phyloP scores from a whole-genome alignment of 2,888 invertebrate genomes.

The Mimumesa dahlbomi region DNA sequence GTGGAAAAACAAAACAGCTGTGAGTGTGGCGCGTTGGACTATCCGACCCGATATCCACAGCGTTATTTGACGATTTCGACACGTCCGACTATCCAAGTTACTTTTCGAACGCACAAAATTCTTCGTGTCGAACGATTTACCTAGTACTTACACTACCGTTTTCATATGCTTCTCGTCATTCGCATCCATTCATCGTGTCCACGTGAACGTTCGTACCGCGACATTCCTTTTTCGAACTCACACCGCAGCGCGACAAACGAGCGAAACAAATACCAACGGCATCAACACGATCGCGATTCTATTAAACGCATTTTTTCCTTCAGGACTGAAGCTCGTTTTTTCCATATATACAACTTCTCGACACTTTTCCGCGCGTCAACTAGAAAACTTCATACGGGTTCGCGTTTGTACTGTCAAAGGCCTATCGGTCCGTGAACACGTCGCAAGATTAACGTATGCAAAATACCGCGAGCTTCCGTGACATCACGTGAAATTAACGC shows the following conservation, averaged over 20 bases:
- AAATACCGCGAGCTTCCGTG: slow-evolving; percentile 22
- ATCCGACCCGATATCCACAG: too few species aligned
- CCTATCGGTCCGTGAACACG: slow-evolving; percentile 54
- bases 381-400: slow-evolving; percentile 39
- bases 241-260: not conserved
- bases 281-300: slow-evolving; percentile 45
- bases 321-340: slow-evolving; percentile 46
- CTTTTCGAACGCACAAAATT: too few species aligned
- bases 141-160: too few species aligned
- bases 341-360: slow-evolving; percentile 38
- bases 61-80: too few species aligned
- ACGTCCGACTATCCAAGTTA: too few species aligned
- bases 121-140: too few species aligned
- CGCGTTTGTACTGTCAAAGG: slow-evolving; percentile 62
- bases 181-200: not conserved
- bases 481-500: too few species aligned
- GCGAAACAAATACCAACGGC: too few species aligned
- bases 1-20: too few species aligned
- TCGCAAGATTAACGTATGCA: not conserved
- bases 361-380: slow-evolving; percentile 44
- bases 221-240: slow-evolving; percentile 25
- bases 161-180: too few species aligned
- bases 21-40: too few species aligned
- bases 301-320: slow-evolving; percentile 54
- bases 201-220: slow-evolving; percentile 36